A percentile compares a stretch with the other conserved stretches of the same genome.
These are phyloP conservation scores for Hyles vespertilio DNA, from an alignment of 1,140 invertebrate species.

Conservation along the genomic window DNA sequence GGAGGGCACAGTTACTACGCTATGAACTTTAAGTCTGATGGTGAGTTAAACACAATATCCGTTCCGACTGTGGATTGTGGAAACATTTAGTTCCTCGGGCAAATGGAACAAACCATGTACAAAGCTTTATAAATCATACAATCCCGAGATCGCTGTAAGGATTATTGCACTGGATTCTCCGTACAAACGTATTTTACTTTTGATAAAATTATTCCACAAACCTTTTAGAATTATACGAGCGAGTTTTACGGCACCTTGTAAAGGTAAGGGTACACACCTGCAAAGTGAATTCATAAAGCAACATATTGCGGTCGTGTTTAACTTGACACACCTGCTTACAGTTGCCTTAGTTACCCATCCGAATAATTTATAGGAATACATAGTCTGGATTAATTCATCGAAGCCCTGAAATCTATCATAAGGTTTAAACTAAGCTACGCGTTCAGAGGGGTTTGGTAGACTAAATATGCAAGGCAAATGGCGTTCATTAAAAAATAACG, in stretches of 20 bases:
- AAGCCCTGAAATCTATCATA: too few species aligned
- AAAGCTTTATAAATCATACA: conserved; percentile 20
- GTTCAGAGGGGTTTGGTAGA: too few species aligned
- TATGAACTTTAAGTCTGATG: too few species aligned
- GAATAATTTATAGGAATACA: too few species aligned
- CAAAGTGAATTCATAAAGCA: conserved; percentile 22
- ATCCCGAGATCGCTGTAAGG: conserved; percentile 17
- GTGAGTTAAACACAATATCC: conserved; percentile 11
- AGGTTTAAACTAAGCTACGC: too few species aligned
- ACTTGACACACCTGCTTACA: conserved; percentile 4
- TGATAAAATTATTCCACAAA: conserved; percentile 18
- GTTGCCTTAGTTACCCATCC: too few species aligned
- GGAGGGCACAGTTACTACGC: too few species aligned
- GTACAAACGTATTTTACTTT: conserved; percentile 6
- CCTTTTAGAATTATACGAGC: conserved; percentile 15
- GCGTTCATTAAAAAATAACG: too few species aligned
- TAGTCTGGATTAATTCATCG: too few species aligned
- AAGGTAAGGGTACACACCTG: conserved; percentile 4
- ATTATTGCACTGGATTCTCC: conserved; percentile 15
- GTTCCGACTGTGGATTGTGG: conserved; percentile 21
- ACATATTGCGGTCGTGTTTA: conserved; percentile 10
- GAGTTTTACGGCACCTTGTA: conserved; percentile 13
- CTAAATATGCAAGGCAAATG: too few species aligned
- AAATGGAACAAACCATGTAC: conserved; percentile 12
- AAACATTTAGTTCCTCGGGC: conserved; percentile 18